Percentiles rank a stretch among this genome's conserved stretches.
Evolutionary conservation across 2,797 vertebrate genomes (phyloP).

Genomic region (Xenopus petersii): DNA sequence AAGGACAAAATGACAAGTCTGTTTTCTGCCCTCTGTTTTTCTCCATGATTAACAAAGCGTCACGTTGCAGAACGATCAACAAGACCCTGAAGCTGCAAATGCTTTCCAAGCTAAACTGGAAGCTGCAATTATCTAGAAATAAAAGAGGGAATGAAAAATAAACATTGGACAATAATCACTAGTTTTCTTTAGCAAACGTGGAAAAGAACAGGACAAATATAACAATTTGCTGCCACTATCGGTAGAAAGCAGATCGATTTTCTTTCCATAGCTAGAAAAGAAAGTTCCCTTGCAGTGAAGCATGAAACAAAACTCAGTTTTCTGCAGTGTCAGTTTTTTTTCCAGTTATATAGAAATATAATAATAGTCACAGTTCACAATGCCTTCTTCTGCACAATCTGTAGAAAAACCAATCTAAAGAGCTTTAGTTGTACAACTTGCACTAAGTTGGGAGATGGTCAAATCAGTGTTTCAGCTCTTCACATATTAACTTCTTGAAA

Average conservation of each 20-base stretch:
- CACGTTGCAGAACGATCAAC: neutral
- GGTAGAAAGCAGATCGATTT: slow-evolving; percentile 50
- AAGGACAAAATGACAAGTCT: neutral
- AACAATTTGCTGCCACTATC: slow-evolving; percentile 50
- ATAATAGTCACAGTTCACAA: slow-evolving; percentile 19
- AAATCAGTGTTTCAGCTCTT: too few relatives aligned
- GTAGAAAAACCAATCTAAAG: slow-evolving; percentile 6
- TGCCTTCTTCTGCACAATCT: neutral
- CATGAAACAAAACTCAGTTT: slow-evolving; percentile 24
- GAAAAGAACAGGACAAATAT: slow-evolving; percentile 26
- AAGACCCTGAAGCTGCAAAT: neutral
- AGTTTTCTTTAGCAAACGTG: neutral
- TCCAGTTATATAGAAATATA: slow-evolving; percentile 32
- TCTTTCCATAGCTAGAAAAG: slow-evolving; percentile 32
- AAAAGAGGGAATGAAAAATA: neutral
- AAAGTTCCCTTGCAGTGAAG: slow-evolving; percentile 37
- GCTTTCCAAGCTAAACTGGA: neutral
- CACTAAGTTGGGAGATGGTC: too few relatives aligned
- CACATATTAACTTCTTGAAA: too few relatives aligned
- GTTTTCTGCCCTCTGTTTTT: neutral
- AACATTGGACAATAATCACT: neutral
- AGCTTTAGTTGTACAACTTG: neutral
- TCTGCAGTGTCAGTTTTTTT: neutral
- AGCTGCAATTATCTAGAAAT: slow-evolving; percentile 11
- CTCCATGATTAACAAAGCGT: neutral